Percentiles rank a stretch among this genome's conserved stretches.
Evolutionary conservation across 1,140 invertebrate species (phyloP).

Genomic region (Neodiprion virginianus): DNA sequence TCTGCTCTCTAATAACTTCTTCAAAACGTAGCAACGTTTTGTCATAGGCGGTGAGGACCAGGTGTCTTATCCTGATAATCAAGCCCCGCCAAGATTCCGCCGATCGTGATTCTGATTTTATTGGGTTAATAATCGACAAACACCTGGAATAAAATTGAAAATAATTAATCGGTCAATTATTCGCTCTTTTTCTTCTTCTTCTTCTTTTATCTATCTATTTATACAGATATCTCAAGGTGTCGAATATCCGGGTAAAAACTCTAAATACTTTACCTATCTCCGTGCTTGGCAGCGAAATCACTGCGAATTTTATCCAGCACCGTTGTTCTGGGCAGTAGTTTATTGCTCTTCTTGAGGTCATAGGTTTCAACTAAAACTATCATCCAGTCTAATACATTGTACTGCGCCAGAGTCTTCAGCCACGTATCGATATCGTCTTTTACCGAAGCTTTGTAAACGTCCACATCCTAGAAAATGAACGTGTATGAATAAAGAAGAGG

Average conservation of each 20-base stretch:
- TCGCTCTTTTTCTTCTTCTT: neutral
- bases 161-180: constrained; percentile 21
- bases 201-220: constrained; percentile 21
- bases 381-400: constrained; percentile 90
- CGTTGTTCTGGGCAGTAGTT: constrained; percentile 89
- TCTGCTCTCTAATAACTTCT: constrained; percentile 87
- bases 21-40: constrained; percentile 86
- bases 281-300: constrained; percentile 91
- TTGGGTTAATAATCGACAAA: constrained; percentile 88
- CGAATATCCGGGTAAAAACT: constrained; percentile 12
- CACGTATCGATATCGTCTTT: constrained; percentile 90
- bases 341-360: constrained; percentile 91
- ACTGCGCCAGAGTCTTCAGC: constrained; percentile 78
- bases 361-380: constrained; percentile 92
- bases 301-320: constrained; percentile 93
- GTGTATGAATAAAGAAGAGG: neutral
- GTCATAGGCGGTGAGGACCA: constrained; percentile 88
- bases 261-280: constrained; percentile 68
- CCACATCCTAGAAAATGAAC: constrained; percentile 79
- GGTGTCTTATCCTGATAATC: constrained; percentile 80
- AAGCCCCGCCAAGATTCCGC: constrained; percentile 89
- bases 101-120: constrained; percentile 85
- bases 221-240: constrained; percentile 15
- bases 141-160: constrained; percentile 70
- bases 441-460: constrained; percentile 84